Evolutionary conservation across 1,140 invertebrate genomes (phyloP).

Genomic region (Drosophila asahinai): DNA sequence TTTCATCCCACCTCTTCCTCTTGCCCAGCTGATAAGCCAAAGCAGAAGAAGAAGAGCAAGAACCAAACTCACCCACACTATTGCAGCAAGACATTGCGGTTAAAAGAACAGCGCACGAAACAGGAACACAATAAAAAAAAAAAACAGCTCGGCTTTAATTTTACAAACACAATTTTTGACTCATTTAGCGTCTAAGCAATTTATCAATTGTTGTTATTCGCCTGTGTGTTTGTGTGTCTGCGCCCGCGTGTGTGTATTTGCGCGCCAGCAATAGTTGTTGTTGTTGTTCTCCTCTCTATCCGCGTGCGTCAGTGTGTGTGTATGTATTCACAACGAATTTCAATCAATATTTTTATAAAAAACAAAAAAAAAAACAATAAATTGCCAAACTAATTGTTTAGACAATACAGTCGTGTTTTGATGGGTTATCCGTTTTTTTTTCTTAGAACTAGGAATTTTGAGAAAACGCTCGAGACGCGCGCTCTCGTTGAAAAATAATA

Average conservation of each 20-base stretch:
- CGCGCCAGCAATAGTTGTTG: constrained; percentile 43
- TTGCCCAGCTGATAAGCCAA: constrained; percentile 26
- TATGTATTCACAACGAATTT: constrained; percentile 36
- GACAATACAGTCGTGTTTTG: background rate
- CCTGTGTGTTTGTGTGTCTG: constrained; percentile 1
- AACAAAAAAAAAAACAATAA: constrained; percentile 28
- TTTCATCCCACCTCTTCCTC: background rate
- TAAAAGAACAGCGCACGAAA: background rate
- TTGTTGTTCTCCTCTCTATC: constrained; percentile 29
- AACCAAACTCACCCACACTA: constrained; percentile 26
- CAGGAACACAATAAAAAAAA: background rate
- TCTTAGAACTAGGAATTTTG: constrained; percentile 10
- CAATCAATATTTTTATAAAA: constrained; percentile 44
- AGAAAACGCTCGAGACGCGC: background rate
- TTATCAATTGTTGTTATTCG: constrained; percentile 38
- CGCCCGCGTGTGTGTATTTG: constrained; percentile 33
- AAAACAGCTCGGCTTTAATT: constrained; percentile 7
- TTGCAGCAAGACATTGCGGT: constrained; percentile 33
- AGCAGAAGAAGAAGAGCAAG: constrained; percentile 1
- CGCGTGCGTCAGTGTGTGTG: constrained; percentile 20
- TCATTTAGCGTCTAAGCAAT: constrained; percentile 52
- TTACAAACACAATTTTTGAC: constrained; percentile 20
- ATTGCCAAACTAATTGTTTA: constrained; percentile 2
- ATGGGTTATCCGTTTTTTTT: background rate
- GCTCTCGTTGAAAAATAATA: constrained; percentile 25